Conservation (phyloP, 2,113 vertebrate species). For the Periophthalmus modestus region DNA sequence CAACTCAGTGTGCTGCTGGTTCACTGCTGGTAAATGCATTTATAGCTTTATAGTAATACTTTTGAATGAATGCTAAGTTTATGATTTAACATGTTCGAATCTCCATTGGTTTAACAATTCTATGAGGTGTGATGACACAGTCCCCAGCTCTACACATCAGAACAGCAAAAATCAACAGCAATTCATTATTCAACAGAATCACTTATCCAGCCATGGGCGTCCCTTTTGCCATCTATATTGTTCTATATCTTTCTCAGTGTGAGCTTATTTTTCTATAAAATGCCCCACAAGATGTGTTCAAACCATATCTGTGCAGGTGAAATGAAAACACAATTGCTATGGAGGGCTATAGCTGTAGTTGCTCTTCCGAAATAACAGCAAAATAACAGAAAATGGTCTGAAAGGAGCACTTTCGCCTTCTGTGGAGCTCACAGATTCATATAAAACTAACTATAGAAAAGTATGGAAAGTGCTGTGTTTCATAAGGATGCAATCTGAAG, state of each 20-base stretch:
- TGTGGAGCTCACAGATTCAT: conserved; percentile 32
- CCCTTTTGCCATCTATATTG: conserved; percentile 13
- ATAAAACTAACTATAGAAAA: conserved; percentile 42
- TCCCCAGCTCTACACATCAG: conserved; percentile 51
- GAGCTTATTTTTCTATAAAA: conserved; percentile 26
- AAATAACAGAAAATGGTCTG: conserved; percentile 1
- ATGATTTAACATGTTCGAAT: too few relatives aligned
- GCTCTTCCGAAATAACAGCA: conserved; percentile 5
- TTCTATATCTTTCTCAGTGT: conserved; percentile 12
- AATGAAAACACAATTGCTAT: conserved; percentile 21
- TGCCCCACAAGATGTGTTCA: background rate
- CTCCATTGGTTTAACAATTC: too few relatives aligned
- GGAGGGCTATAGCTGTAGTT: conserved; percentile 26
- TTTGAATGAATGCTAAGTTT: too few relatives aligned
- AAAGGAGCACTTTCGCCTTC: conserved; percentile 16
- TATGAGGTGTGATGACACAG: too few relatives aligned
- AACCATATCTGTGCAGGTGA: conserved; percentile 2
- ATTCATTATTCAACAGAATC: conserved; percentile 45
- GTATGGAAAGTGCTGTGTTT: conserved; percentile 36
- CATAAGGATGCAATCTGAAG: conserved; percentile 37
- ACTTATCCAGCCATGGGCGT: conserved; percentile 22
- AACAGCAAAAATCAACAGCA: conserved; percentile 39
- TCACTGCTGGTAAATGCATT: too few relatives aligned
- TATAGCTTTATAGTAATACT: too few relatives aligned
- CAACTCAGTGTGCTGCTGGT: too few relatives aligned